Evolutionary conservation across 2,797 vertebrate genomes (phyloP).

Genomic region (Chelon auratus): DNA sequence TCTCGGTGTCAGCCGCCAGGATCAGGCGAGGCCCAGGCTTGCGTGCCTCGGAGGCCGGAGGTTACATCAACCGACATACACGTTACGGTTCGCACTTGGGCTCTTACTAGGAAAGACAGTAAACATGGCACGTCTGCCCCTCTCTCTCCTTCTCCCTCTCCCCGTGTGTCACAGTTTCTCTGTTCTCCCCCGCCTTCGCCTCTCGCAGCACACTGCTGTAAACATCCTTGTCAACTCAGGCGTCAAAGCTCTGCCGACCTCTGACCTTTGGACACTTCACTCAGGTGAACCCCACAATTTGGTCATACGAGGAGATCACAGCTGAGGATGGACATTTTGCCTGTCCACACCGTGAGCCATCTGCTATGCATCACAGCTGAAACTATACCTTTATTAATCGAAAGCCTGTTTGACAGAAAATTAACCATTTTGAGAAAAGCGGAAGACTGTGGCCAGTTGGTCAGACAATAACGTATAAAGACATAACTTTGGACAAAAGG

Average conservation of each 20-base stretch:
- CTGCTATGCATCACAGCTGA: no score
- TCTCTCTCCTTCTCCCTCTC: conserved; percentile 22
- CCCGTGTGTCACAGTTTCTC: conserved; percentile 21
- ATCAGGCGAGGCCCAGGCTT: conserved; percentile 80
- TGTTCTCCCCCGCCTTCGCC: conserved; percentile 22
- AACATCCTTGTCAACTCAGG: conserved; percentile 67
- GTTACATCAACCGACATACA: conserved; percentile 87
- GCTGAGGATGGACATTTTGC: conserved; percentile 1
- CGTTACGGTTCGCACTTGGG: conserved; percentile 81
- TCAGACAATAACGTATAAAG: no score
- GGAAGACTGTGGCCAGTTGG: no score
- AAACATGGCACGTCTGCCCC: conserved; percentile 74
- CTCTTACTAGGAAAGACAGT: conserved; percentile 78
- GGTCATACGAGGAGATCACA: conserved; percentile 15
- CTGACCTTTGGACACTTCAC: conserved; percentile 61
- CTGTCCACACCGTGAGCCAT: no score
- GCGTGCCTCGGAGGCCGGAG: conserved; percentile 79
- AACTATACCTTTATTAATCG: no score
- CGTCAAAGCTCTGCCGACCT: conserved; percentile 70
- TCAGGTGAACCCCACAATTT: conserved; percentile 46
- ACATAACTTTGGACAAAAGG: no score
- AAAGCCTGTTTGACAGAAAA: no score
- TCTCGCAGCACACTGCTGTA: conserved; percentile 38
- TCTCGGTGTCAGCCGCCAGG: conserved; percentile 78
- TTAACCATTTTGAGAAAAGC: no score